Base-by-base conservation (phyloP, 2,888 invertebrate species). In the Drosophila putrida region DNA sequence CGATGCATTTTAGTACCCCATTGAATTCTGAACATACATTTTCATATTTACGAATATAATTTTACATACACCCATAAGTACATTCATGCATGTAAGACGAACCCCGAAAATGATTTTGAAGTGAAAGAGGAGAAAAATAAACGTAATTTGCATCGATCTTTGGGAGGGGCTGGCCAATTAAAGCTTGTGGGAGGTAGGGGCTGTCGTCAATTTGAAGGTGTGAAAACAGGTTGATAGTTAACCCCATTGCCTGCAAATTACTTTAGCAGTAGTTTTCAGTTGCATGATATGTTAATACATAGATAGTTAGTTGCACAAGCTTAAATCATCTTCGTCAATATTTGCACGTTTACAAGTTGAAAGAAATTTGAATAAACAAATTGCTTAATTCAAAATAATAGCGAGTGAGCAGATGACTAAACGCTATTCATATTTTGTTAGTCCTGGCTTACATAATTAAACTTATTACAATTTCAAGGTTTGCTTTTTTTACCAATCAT, bases 1-100 rank as follows among this genome's bases (percentile, higher is more conserved):
- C 49, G 47, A 43, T 65, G 61, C 62, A 65, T 50, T 64, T 62
- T 43, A 35, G 33, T 15, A 39, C 35, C 46, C 58, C 64, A 71
- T 60, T 41, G 25, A 50, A 41, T 44, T 50, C 6, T 54, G 39
- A 49, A 49, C 53, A 46, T 55, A 44, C 28, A 27, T 33, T 54
- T 20, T 6, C 13, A 50, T 33, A 28, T 41, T 11, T 27, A 36
- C 43, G 55, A 15, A 28, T n/a, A 9, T 8, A 11, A 13, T 36
- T 36, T 20, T 20, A 38, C 39, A 33, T 39, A 10, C 31, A 28
- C 20, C 15, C 15, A n/a, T 8, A 31, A 5, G 20, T 38, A 20
- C 6, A 11, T 25, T 11, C 41, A n/a, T 35, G 44, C 54, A 33
- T 9, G 15, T 20, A 33, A 41, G 54, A 43, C 57, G 27, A 46